Evolutionary conservation across 2,113 vertebrate species (phyloP).

Genomic region (Lepus europaeus): DNA sequence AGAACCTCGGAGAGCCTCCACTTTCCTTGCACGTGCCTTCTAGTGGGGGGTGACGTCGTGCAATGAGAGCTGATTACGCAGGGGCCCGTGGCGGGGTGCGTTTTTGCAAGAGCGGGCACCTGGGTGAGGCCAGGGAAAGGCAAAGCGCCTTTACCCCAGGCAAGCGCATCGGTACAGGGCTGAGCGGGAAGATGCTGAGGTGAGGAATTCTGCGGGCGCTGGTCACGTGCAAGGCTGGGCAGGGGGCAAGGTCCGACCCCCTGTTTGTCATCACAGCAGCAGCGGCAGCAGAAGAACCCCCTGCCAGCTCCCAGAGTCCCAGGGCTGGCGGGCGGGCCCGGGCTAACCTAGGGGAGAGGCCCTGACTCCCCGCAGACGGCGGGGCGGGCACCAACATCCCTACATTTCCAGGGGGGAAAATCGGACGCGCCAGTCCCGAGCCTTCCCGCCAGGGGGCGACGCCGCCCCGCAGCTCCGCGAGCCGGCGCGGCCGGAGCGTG

Average conservation of each 20-base stretch:
- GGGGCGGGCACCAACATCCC: too few relatives aligned
- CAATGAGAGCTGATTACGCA: not conserved
- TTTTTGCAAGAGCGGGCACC: not conserved
- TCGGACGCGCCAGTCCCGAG: not conserved
- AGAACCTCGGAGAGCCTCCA: not conserved
- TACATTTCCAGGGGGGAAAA: too few relatives aligned
- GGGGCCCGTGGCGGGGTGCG: too few relatives aligned
- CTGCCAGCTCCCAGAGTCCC: not conserved
- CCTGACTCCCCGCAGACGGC: too few relatives aligned
- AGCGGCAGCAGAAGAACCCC: not conserved
- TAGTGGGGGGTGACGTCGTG: not conserved
- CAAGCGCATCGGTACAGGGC: not conserved
- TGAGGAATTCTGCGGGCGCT: not conserved
- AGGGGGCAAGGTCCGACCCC: too few relatives aligned
- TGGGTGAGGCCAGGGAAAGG: not conserved
- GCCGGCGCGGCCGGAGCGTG: not conserved
- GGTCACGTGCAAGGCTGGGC: not conserved
- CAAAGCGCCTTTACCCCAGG: too few relatives aligned
- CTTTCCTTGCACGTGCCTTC: not conserved
- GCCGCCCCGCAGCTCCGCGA: not conserved
- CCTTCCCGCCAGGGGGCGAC: slow-evolving; percentile 58
- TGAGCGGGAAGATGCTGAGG: not conserved
- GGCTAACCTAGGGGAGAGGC: too few relatives aligned
- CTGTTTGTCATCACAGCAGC: too few relatives aligned
- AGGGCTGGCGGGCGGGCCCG: too few relatives aligned